Percentiles rank a stretch among this genome's conserved stretches.
Conservation (phyloP, 2,888 invertebrate genomes). For the Gnatocerus cornutus region DNA sequence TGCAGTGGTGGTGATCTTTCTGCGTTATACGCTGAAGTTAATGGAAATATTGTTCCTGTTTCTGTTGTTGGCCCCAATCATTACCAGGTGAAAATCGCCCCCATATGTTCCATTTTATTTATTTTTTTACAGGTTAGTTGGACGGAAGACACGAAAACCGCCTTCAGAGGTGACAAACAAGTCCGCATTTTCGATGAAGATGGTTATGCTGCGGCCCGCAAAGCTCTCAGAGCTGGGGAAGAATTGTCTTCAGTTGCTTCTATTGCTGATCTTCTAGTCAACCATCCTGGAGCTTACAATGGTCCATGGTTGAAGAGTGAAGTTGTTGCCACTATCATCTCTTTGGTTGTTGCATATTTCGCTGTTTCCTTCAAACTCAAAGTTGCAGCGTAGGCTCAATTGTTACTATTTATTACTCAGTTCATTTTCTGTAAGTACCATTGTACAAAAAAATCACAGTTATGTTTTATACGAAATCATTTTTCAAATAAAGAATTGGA, state of each 20-base stretch:
- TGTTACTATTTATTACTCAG: slow-evolving; percentile 19
- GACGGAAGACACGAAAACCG: slow-evolving; percentile 90
- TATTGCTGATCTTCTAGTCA: slow-evolving; percentile 80
- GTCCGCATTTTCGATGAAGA: slow-evolving; percentile 94
- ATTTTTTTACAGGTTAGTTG: slow-evolving; percentile 84
- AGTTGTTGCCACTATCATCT: slow-evolving; percentile 86
- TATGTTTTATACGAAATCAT: slow-evolving; percentile 27
- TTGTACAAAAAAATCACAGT: slow-evolving; percentile 17
- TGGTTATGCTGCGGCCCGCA: slow-evolving; percentile 89
- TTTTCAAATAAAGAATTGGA: slow-evolving; percentile 25
- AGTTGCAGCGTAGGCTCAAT: slow-evolving; percentile 76
- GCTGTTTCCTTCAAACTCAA: slow-evolving; percentile 90
- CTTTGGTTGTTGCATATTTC: slow-evolving; percentile 87
- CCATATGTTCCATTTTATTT: slow-evolving; percentile 34
- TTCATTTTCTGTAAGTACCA: slow-evolving; percentile 13
- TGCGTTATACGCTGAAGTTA: slow-evolving; percentile 90
- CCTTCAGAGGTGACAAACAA: slow-evolving; percentile 86
- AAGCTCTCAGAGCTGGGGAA: slow-evolving; percentile 85
- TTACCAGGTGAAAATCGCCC: slow-evolving; percentile 82
- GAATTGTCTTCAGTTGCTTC: slow-evolving; percentile 79
- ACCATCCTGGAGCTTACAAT: slow-evolving; percentile 87
- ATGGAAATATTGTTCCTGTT: slow-evolving; percentile 88
- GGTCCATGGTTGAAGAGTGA: slow-evolving; percentile 96
- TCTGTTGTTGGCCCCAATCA: slow-evolving; percentile 84
- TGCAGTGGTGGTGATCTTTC: slow-evolving; percentile 80